phyloP scores from a whole-genome alignment of 2,113 vertebrate genomes.

The Isichthys henryi region DNA sequence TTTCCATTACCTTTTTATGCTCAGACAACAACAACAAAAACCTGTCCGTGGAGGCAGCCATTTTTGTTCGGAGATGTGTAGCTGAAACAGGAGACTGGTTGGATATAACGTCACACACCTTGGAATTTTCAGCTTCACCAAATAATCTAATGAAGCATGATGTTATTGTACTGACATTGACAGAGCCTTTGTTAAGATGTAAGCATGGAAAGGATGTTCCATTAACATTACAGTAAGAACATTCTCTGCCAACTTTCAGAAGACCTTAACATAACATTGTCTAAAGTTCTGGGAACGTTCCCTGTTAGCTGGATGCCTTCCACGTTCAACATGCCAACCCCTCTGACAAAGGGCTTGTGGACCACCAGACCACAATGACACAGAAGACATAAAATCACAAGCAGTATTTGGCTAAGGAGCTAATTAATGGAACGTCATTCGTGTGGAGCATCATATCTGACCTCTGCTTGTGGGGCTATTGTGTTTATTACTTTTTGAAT shows the following conservation, averaged over 20 bases:
- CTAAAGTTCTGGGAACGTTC: not conserved
- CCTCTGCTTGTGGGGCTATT: not conserved
- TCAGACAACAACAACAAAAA: too few species aligned
- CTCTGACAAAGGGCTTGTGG: not conserved
- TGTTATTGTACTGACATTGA: not conserved
- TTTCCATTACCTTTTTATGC: too few species aligned
- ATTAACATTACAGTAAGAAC: not conserved
- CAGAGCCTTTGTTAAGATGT: not conserved
- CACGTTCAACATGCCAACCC: not conserved
- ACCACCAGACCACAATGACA: not conserved
- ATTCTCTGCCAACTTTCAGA: not conserved
- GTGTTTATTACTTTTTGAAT: not conserved
- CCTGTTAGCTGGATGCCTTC: not conserved
- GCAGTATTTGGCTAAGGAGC: not conserved
- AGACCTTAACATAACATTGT: not conserved
- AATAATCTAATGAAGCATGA: not conserved
- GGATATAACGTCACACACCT: too few species aligned
- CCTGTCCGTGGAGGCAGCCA: too few species aligned
- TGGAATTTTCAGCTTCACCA: too few species aligned
- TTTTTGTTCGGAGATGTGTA: too few species aligned
- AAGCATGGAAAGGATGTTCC: not conserved
- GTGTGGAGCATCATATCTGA: not conserved
- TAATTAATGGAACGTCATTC: not conserved
- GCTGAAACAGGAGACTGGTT: too few species aligned
- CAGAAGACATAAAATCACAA: not conserved